Base-by-base conservation (phyloP, 2,797 vertebrate genomes). In the Acanthurus tractus region DNA sequence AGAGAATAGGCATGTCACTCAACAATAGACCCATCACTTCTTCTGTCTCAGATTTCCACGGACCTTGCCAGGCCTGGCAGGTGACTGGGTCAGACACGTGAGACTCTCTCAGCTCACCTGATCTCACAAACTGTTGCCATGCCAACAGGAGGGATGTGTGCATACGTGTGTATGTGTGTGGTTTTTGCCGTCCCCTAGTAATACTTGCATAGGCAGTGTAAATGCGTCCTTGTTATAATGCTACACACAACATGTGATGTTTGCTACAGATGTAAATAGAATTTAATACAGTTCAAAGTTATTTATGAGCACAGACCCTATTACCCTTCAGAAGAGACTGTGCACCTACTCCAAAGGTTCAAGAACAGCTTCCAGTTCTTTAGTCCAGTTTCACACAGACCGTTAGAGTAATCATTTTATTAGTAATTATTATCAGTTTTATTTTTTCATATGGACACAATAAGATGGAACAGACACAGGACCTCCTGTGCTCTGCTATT, bases 71-170 rank as follows among this genome's bases (percentile, higher is more conserved):
- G 76, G 71, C 59, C 85, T 66, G 78, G 77, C 87, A 86, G 76
- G 82, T 91, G 87, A 87, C 80, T 13, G 45, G 87, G 76, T 85
- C 80, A 86, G 63, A 86, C 81, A 80, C 62, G 54, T 76, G 65
- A 89, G 80, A 70, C 66, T 74, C 70, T 46, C 49, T 1, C 8
- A n/a, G 40, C 53, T 92, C 86, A 91, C 89, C 89, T 90, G 91
- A 89, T 86, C 86, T 86, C 89, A 42, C 74, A 63, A 62, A 22
- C 79, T 22, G 92, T 93, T 93, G 77, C 89, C 86, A 92, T 93
- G 90, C 45, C 89, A 70, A 92, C 89, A 10, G 34, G 58, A 10
- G 73, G 69, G 67, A 25, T 23, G 29, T 15, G 11, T 22, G 29
- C 4, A 6, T n/a, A 23, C 7, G 42, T 12, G 42, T 25, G 14